phyloP scores from a whole-genome alignment of 2,797 vertebrate species.

The Hoplostethus atlanticus region DNA sequence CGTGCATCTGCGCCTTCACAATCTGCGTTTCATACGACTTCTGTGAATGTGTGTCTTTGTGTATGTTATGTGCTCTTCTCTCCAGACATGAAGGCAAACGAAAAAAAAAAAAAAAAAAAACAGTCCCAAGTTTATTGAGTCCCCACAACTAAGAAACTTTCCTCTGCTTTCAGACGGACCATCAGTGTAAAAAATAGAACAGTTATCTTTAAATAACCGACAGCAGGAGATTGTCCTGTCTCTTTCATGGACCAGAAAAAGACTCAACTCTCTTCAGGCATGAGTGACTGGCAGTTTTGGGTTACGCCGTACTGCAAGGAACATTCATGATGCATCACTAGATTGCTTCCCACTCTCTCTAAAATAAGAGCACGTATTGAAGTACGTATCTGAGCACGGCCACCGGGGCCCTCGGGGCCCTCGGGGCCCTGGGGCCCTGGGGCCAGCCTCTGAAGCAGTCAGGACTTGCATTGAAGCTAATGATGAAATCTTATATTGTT shows the following conservation, averaged over 20 bases:
- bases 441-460: conserved; percentile 27
- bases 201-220: conserved; percentile 72
- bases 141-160: conserved; percentile 59
- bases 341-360: conserved; percentile 28
- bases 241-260: conserved; percentile 56
- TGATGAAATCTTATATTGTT: conserved; percentile 40
- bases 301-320: conserved; percentile 61
- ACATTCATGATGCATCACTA: conserved; percentile 52
- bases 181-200: conserved; percentile 60
- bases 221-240: conserved; percentile 42
- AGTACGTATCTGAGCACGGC: conserved; percentile 20
- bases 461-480: conserved; percentile 29
- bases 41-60: conserved; percentile 44
- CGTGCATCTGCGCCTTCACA: conserved; percentile 39
- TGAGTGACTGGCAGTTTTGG: conserved; percentile 65
- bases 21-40: conserved; percentile 43
- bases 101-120: conserved; percentile 18
- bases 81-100: conserved; percentile 56
- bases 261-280: conserved; percentile 50
- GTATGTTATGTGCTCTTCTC: conserved; percentile 23
- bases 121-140: conserved; percentile 35
- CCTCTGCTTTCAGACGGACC: conserved; percentile 46
- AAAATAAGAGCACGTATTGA: conserved; percentile 30
- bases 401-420: background rate
- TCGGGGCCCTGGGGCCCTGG: background rate